Evolutionary conservation across 2,797 vertebrate species (phyloP).

Genomic region (Epinephelus coioides): DNA sequence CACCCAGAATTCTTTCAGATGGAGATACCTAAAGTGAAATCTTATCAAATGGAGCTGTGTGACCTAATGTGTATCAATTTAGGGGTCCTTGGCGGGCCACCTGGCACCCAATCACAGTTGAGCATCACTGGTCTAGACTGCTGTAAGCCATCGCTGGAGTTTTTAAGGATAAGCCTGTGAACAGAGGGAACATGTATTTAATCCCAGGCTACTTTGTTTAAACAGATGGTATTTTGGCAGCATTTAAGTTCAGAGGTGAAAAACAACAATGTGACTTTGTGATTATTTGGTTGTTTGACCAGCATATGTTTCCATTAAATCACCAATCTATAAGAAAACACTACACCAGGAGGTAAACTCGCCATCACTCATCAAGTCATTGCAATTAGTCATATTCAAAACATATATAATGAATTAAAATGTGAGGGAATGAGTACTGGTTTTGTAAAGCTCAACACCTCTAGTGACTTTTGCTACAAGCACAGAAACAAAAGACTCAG

Average conservation of each 20-base stretch:
- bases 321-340: neutral
- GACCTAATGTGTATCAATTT: too few species aligned
- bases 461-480: neutral
- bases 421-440: neutral
- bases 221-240: slow-evolving; percentile 76
- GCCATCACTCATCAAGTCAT: neutral
- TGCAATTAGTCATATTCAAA: neutral
- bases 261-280: slow-evolving; percentile 33
- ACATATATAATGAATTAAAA: neutral
- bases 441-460: neutral
- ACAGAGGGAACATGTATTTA: slow-evolving; percentile 67
- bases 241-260: slow-evolving; percentile 39
- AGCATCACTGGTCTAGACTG: slow-evolving; percentile 52
- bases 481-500: neutral
- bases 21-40: too few species aligned
- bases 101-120: too few species aligned
- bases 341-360: too few species aligned
- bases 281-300: neutral
- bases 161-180: slow-evolving; percentile 70
- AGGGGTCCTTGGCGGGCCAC: too few species aligned
- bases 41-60: too few species aligned
- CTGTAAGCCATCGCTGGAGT: slow-evolving; percentile 55
- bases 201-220: slow-evolving; percentile 62
- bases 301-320: neutral
- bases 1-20: too few species aligned